phyloP scores from a whole-genome alignment of 2,113 vertebrate genomes.

The Scalopus aquaticus region DNA sequence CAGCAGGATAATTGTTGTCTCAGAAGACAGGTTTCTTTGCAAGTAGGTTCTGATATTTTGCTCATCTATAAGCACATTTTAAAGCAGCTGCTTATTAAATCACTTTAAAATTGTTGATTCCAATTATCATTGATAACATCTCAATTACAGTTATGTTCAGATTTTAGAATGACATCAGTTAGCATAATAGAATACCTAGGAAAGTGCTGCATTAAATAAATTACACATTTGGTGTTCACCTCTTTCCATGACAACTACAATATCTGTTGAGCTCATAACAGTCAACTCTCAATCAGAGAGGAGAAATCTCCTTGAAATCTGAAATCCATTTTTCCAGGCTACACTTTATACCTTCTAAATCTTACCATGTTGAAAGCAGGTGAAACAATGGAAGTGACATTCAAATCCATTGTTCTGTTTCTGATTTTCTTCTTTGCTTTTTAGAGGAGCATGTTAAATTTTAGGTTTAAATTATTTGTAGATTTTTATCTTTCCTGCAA shows the following conservation, averaged over 20 bases:
- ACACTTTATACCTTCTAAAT: not conserved
- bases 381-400: not conserved
- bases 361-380: not conserved
- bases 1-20: not conserved
- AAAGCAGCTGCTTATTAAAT: conserved; percentile 34
- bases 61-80: conserved; percentile 40
- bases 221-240: not conserved
- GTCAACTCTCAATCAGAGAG: not conserved
- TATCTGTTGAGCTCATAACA: not conserved
- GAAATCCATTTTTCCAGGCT: not conserved
- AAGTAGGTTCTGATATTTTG: not conserved
- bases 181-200: not conserved
- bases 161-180: conserved; percentile 21
- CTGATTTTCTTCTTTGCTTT: not conserved
- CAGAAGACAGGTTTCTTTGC: conserved; percentile 35
- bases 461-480: not conserved
- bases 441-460: not conserved
- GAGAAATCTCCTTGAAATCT: not conserved
- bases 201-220: not conserved
- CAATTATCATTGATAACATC: not conserved
- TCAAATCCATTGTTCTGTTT: not conserved
- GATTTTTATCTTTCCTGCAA: not conserved
- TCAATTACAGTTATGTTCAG: not conserved
- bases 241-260: not conserved
- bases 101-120: conserved; percentile 28